These are phyloP conservation scores for Trematomus bernacchii DNA, from an alignment of 2,797 vertebrate genomes.

Conservation along the genomic window DNA sequence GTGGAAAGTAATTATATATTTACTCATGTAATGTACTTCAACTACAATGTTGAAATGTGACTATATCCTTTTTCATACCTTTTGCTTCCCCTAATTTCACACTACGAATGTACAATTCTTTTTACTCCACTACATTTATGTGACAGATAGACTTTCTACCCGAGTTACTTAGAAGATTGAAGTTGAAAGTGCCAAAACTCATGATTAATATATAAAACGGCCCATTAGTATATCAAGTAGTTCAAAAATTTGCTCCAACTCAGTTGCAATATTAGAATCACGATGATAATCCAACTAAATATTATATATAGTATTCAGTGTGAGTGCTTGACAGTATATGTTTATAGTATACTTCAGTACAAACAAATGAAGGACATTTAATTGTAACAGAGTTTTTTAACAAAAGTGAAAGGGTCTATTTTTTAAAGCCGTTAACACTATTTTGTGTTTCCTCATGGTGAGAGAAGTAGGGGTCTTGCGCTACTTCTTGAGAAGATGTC, in stretches of 20 bases:
- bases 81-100: neutral
- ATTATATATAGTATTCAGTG: neutral
- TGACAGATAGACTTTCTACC: neutral
- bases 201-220: too few species aligned
- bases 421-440: neutral
- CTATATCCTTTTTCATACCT: neutral
- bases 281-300: neutral
- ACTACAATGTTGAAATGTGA: neutral
- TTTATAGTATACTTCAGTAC: neutral
- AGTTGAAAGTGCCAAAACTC: too few species aligned
- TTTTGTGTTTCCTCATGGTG: neutral
- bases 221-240: too few species aligned
- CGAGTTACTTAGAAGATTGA: too few species aligned
- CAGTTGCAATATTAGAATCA: too few species aligned
- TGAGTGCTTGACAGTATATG: neutral
- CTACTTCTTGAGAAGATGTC: neutral
- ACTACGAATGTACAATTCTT: neutral
- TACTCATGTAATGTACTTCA: neutral
- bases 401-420: neutral
- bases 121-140: neutral
- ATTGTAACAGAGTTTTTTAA: neutral
- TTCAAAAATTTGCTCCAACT: too few species aligned
- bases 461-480: neutral
- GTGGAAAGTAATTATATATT: neutral
- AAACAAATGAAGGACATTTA: neutral